These are phyloP conservation scores for western clawed frog (Xenopus tropicalis) DNA, from an alignment of 2,113 vertebrate species.

Conservation along the genomic window DNA sequence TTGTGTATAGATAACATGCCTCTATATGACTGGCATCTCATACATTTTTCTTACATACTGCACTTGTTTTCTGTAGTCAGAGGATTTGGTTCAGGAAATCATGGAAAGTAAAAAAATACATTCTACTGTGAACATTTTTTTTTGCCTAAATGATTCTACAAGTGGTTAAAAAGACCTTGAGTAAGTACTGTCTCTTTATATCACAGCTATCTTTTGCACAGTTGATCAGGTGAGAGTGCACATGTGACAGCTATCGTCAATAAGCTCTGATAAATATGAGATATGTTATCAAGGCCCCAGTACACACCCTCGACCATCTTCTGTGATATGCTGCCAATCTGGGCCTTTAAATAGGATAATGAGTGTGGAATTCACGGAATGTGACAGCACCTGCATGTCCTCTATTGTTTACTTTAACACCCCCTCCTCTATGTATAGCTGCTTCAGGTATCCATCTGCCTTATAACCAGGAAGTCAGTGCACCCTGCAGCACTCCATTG, in stretches of 20 bases:
- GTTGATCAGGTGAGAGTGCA: slow-evolving; percentile 31
- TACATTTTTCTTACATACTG: no score
- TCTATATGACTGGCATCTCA: no score
- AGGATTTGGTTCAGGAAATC: no score
- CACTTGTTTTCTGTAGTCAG: no score
- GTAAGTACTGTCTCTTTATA: no score
- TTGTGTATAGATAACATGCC: no score
- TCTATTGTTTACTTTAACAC: slow-evolving; percentile 27
- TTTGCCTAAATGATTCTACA: no score
- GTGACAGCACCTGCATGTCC: slow-evolving; percentile 34
- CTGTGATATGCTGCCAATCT: slow-evolving; percentile 29
- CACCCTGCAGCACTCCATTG: background rate
- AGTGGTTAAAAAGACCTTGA: no score
- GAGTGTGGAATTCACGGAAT: slow-evolving; percentile 31
- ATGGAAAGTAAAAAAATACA: no score
- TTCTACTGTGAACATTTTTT: no score
- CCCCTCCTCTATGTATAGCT: slow-evolving; percentile 11
- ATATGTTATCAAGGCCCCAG: slow-evolving; percentile 30
- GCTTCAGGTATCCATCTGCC: slow-evolving; percentile 22
- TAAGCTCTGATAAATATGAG: slow-evolving; percentile 6
- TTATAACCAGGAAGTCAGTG: slow-evolving; percentile 24
- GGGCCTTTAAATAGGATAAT: slow-evolving; percentile 35
- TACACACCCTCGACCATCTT: slow-evolving; percentile 11
- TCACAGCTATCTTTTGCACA: background rate
- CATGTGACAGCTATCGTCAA: slow-evolving; percentile 7